phyloP scores from a whole-genome alignment of 2,113 vertebrate species.

The Nansenia antarctica region DNA sequence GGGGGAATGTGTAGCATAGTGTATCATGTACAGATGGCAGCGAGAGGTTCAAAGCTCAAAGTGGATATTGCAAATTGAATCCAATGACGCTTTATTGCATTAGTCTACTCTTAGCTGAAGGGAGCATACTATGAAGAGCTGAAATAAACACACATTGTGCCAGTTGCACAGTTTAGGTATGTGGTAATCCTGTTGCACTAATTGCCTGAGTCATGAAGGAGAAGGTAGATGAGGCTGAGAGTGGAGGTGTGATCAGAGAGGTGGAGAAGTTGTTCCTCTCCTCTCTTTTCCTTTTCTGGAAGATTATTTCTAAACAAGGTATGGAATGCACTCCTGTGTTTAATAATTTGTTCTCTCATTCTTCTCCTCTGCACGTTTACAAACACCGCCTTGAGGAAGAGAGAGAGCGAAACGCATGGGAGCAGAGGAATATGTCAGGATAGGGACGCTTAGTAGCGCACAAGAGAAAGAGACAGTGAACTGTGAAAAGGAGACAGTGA shows the following conservation, averaged over 20 bases:
- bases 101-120: not conserved
- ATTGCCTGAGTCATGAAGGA: conserved; percentile 45
- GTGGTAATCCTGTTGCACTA: conserved; percentile 30
- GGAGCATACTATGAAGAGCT: not conserved
- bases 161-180: not conserved
- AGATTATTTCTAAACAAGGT: conserved; percentile 80
- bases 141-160: not conserved
- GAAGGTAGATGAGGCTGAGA: conserved; percentile 53
- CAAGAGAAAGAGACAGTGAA: conserved; percentile 33
- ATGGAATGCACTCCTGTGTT: conserved; percentile 79
- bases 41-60: not conserved
- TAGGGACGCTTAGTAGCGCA: conserved; percentile 27
- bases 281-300: conserved; percentile 48
- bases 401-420: conserved; percentile 25
- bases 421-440: conserved; percentile 43
- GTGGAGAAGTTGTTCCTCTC: too few species aligned
- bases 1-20: not conserved
- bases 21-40: not conserved
- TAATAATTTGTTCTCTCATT: conserved; percentile 75
- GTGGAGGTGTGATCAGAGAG: conserved; percentile 37
- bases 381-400: conserved; percentile 53
- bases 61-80: not conserved
- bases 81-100: not conserved
- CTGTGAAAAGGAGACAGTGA: conserved; percentile 21
- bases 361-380: conserved; percentile 67